Evolutionary conservation across 2,888 invertebrate genomes (phyloP).

Genomic region (Caprella mutica): DNA sequence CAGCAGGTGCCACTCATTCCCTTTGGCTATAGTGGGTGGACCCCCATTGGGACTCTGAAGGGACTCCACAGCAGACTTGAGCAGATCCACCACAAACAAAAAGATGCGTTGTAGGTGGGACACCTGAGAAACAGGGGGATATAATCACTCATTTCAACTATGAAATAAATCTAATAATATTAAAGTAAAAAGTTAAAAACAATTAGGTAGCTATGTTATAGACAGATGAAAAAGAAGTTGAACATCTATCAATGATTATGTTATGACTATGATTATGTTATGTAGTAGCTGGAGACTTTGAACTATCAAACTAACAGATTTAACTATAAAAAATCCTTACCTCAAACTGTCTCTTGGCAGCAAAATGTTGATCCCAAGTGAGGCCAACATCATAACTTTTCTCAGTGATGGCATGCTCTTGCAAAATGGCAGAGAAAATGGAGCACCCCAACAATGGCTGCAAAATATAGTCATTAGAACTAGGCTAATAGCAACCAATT

Average conservation of each 20-base stretch:
- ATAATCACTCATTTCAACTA: too few relatives aligned
- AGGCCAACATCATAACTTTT: slow-evolving; percentile 76
- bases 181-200: too few relatives aligned
- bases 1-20: slow-evolving; percentile 48
- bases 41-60: slow-evolving; percentile 35
- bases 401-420: slow-evolving; percentile 74
- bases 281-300: too few relatives aligned
- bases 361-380: slow-evolving; percentile 75
- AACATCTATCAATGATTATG: too few relatives aligned
- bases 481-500: background rate
- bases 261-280: too few relatives aligned
- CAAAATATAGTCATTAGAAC: too few relatives aligned
- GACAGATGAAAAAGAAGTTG: too few relatives aligned
- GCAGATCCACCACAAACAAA: slow-evolving; percentile 54
- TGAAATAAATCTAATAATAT: too few relatives aligned
- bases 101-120: slow-evolving; percentile 69
- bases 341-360: slow-evolving; percentile 72
- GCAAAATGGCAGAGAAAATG: slow-evolving; percentile 67
- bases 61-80: slow-evolving; percentile 37
- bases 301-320: too few relatives aligned
- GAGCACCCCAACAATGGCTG: slow-evolving; percentile 74
- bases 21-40: slow-evolving; percentile 41
- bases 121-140: too few relatives aligned
- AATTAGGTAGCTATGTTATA: too few relatives aligned
- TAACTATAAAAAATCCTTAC: slow-evolving; percentile 41